Percentiles rank a stretch among this genome's conserved stretches.
Evolutionary conservation across 2,888 invertebrate species (phyloP).

Genomic region (Acanthosepion esculentum): DNA sequence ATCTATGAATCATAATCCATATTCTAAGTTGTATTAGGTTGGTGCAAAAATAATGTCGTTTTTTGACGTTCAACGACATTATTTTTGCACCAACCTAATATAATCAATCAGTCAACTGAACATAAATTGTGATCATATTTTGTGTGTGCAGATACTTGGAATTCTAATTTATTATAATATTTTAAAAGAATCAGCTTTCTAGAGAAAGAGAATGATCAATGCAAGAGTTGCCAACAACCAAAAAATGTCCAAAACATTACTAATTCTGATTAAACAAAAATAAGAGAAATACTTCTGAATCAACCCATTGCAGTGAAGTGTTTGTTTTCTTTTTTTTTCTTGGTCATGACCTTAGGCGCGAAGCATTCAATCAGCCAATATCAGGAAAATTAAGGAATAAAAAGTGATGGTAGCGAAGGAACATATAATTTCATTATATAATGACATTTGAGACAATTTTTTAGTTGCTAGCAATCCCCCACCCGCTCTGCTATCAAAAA

Average conservation of each 20-base stretch:
- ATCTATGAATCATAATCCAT: not conserved
- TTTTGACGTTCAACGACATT: no score
- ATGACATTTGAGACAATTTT: not conserved
- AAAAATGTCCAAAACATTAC: not conserved
- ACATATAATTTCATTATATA: not conserved
- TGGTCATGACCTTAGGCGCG: slow-evolving; percentile 22
- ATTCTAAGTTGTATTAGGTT: not conserved
- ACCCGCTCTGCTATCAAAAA: no score
- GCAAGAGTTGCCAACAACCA: slow-evolving; percentile 4
- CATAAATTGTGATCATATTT: not conserved
- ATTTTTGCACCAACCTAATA: no score
- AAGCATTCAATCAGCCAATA: not conserved
- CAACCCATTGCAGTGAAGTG: not conserved
- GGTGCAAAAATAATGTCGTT: no score
- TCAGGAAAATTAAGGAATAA: not conserved
- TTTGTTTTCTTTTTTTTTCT: not conserved
- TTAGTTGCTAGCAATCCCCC: not conserved
- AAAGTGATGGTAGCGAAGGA: not conserved
- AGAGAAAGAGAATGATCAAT: not conserved
- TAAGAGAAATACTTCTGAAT: not conserved
- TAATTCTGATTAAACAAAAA: slow-evolving; percentile 33
- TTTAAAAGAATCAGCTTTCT: not conserved
- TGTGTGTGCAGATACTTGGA: not conserved
- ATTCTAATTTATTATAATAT: not conserved
- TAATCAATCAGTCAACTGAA: not conserved